Evolutionary conservation across 1,140 invertebrate species (phyloP), one percentile per base, ranked within the genome.

Genomic region (Drosophila miranda): DNA sequence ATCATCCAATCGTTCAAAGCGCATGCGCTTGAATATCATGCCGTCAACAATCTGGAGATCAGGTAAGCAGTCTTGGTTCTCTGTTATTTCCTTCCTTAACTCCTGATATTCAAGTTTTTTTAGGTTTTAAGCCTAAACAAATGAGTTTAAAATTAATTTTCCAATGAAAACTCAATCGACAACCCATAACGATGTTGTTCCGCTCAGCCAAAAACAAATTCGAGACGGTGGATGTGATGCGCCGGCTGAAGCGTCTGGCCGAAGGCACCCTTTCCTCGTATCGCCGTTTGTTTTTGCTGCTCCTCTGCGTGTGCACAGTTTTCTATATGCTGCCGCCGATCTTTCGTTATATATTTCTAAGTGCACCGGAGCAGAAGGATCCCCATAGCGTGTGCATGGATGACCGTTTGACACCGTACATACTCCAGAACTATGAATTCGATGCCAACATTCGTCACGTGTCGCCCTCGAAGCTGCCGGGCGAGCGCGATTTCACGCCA

Each of bases 361-460:
- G 91, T 89, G 76, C 89, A 52, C 78, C 87, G 19, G 87, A 92
- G 73, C 64, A 86, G 57, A 78, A 91, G 73, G 74, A 93, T 73
- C 93, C 93, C 19, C 93, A 94, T 55, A 93, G 93, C 64, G 88
- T 92, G 55, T 96, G 95, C 80, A 92, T 95, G 70, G 92, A 92
- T 43, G 94, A 94, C 71, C 93, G 93, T 45, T 73, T 96, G 60
- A 92, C 91, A 41, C 92, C 93, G 53, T 95, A 94, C 80, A 91
- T 93, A 70, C 89, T 92, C 3, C 93, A 94, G 75, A 90, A 93
- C 43, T 87, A 91, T 19, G 93, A 94, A 53, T 94, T 94, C 78
- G 94, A 96, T 91, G 94, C 94, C 11, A 94, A 95, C 84, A 92
- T 96, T 60, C 92, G 94, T 66, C 93, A 93, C 51, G 79, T 92